Base-by-base conservation (phyloP, 2,888 invertebrate genomes). In the Dynastes hyllus region DNA sequence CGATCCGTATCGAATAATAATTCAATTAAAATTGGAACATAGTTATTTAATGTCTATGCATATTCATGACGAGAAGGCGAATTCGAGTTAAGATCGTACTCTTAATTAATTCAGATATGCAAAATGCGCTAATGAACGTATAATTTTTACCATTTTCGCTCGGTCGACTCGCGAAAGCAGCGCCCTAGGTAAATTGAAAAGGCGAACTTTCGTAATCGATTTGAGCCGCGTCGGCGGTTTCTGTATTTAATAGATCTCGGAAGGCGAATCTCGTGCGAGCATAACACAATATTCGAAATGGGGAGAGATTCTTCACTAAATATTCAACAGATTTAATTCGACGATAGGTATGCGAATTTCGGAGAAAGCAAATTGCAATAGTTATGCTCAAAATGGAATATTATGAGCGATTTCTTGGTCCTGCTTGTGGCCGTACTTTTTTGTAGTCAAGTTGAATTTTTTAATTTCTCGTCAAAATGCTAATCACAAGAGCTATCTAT, bases 1-100 rank as follows among this genome's bases (percentile, higher is more conserved):
- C 32, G 32, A 83, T 82, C 83, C 83, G 83, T 83, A 80, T 73
- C 73, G 45, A 67, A 66, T 77, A 67, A 66, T 77, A 66, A 77
- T 77, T 77, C 77, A 77, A 77, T 77, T 77, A 77, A 77, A 55
- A 67, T 77, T 37, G 77, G 40, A 67, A 55, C 77, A 77, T 67
- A 77, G 77, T 77, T 77, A 77, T 77, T 45, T 77, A 77, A 77
- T 67, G 50, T 58, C 50, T 2, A 67, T 75, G 79, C 76, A 79
- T 79, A 79, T 79, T 76, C 79, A 79, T 67, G 75, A 45, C 29
- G 45, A 1, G 45, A 5, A 53, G 22, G 55, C 58, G 71, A 78
- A 69, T 63, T 78, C 65, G 40, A 73, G 66, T 50, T 51, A 66
- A 73, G 65, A 73, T 73, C 51, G 69, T 29, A 27, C 37, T 11